phyloP scores from a whole-genome alignment of 2,797 vertebrate species.

The Liparis tanakae region DNA sequence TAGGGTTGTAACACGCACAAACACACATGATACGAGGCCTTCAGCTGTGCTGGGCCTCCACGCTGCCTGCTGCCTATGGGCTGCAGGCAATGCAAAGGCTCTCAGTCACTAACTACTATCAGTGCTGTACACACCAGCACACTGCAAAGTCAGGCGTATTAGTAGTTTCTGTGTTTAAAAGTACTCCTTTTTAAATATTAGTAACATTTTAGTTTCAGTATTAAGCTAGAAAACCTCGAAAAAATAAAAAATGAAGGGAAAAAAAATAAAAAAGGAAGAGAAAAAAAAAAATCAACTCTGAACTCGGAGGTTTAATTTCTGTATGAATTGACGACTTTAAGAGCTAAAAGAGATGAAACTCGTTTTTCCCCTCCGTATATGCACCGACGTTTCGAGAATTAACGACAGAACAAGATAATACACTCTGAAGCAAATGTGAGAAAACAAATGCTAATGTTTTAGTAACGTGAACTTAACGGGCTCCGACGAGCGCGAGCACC shows the following conservation, averaged over 20 bases:
- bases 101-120: not conserved
- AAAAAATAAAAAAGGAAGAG: not conserved
- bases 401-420: too few relatives aligned
- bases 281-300: not conserved
- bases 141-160: not conserved
- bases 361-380: not conserved
- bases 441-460: not conserved
- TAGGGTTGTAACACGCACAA: constrained; percentile 23
- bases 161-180: not conserved
- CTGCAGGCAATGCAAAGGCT: constrained; percentile 43
- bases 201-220: not conserved
- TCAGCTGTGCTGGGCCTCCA: constrained; percentile 48
- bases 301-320: constrained; percentile 1
- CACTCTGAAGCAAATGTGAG: not conserved
- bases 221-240: not conserved
- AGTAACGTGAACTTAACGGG: constrained; percentile 24
- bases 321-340: not conserved
- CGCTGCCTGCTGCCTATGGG: constrained; percentile 22
- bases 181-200: not conserved
- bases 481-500: constrained; percentile 21
- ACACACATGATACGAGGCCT: constrained; percentile 19
- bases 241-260: not conserved
- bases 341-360: not conserved
- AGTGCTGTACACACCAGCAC: not conserved
- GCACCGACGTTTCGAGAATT: not conserved